Conservation (phyloP, 1,140 invertebrate genomes). For the Tetramorium simillimum region DNA sequence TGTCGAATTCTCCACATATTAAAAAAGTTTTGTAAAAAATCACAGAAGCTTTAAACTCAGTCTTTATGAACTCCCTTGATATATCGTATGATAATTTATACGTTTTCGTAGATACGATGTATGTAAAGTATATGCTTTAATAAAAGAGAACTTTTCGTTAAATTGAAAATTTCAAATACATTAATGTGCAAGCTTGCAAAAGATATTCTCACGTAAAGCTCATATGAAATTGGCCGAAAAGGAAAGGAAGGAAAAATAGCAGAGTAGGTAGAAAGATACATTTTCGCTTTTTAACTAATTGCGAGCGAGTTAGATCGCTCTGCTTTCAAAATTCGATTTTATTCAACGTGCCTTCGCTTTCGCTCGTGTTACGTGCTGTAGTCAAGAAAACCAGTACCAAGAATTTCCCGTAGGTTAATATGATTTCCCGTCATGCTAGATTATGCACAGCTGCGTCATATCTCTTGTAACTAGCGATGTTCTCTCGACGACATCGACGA, state of each 20-base stretch:
- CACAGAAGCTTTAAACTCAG: background rate
- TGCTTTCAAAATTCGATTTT: constrained; percentile 11
- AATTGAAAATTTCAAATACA: background rate
- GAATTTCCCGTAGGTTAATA: constrained; percentile 18
- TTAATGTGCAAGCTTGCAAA: background rate
- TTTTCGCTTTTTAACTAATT: background rate
- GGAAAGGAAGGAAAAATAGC: background rate
- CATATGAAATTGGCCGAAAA: background rate
- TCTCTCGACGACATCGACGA: constrained; percentile 3
- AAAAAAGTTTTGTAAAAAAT: background rate
- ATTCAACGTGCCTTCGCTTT: constrained; percentile 7
- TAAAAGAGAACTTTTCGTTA: background rate
- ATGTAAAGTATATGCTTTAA: background rate
- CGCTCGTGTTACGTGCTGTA: background rate
- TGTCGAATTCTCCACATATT: background rate
- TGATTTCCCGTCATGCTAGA: background rate
- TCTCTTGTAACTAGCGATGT: constrained; percentile 33
- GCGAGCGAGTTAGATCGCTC: background rate
- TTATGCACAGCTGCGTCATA: constrained; percentile 7
- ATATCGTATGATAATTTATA: constrained; percentile 3
- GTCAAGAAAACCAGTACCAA: background rate
- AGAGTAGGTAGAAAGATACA: background rate
- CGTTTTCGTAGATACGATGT: background rate
- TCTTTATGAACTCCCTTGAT: background rate
- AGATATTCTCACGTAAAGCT: background rate